These are phyloP conservation scores for Chelonus formosanus DNA, from an alignment of 2,888 invertebrate genomes.

Conservation along the genomic window DNA sequence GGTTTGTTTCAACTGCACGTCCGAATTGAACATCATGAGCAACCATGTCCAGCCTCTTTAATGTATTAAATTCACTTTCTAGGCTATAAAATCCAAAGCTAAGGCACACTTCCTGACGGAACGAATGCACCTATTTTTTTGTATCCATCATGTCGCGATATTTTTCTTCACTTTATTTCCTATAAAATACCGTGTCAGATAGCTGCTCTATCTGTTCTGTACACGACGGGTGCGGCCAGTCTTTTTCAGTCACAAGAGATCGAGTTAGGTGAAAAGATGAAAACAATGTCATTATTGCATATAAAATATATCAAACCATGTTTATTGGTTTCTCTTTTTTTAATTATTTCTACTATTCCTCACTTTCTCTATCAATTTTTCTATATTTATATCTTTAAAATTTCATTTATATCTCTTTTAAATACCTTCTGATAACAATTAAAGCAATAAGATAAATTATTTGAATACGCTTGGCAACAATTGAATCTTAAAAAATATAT, in stretches of 20 bases:
- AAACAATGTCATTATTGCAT: too few relatives aligned
- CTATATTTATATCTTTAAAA: neutral
- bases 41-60: slow-evolving; percentile 1
- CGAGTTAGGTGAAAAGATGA: too few relatives aligned
- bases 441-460: too few relatives aligned
- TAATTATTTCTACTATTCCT: too few relatives aligned
- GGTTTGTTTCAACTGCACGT: slow-evolving; percentile 23
- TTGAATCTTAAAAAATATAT: slow-evolving; percentile 26
- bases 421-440: neutral
- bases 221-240: too few relatives aligned
- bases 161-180: neutral
- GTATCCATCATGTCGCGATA: slow-evolving; percentile 14
- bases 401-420: neutral
- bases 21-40: slow-evolving; percentile 23
- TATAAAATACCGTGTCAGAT: slow-evolving; percentile 1
- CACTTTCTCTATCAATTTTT: too few relatives aligned
- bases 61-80: slow-evolving; percentile 60
- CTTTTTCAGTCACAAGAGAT: too few relatives aligned
- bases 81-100: slow-evolving; percentile 53
- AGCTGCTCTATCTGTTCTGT: too few relatives aligned
- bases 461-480: neutral
- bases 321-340: too few relatives aligned
- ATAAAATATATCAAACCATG: too few relatives aligned
- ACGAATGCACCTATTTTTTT: slow-evolving; percentile 45
- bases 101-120: slow-evolving; percentile 45